A percentile compares a stretch with the other conserved stretches of the same genome.
phyloP scores from a whole-genome alignment of 2,797 vertebrate genomes.

The Crocidura indochinensis region DNA sequence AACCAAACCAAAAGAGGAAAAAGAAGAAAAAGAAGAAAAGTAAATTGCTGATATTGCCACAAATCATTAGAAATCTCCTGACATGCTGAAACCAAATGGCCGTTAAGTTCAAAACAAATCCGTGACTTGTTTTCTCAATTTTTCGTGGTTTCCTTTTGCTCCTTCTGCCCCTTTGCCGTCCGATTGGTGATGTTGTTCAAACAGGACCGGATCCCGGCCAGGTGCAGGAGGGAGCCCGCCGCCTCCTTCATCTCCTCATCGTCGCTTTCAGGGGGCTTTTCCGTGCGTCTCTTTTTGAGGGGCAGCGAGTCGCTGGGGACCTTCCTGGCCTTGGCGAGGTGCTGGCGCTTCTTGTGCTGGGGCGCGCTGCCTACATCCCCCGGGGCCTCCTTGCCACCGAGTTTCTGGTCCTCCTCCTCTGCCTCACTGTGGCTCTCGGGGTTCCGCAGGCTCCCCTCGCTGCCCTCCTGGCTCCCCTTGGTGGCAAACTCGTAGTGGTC shows the following conservation, averaged over 20 bases:
- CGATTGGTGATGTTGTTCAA: slow-evolving; percentile 99
- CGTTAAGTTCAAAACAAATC: slow-evolving; percentile 92
- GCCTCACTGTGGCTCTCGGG: slow-evolving; percentile 93
- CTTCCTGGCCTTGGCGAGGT: slow-evolving; percentile 94
- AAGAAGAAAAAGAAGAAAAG: slow-evolving; percentile 90
- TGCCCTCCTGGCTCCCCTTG: slow-evolving; percentile 94
- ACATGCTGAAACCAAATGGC: slow-evolving; percentile 97
- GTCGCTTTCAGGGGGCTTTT: slow-evolving; percentile 97
- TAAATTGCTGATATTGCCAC: slow-evolving; percentile 99
- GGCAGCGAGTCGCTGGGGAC: slow-evolving; percentile 96
- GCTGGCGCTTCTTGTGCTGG: slow-evolving; percentile 94
- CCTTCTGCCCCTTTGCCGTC: slow-evolving; percentile 98
- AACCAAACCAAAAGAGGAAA: slow-evolving; percentile 86
- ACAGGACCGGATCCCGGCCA: slow-evolving; percentile 97
- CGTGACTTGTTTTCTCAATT: slow-evolving; percentile 94
- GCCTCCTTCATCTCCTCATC: slow-evolving; percentile 99
- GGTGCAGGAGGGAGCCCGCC: slow-evolving; percentile 97
- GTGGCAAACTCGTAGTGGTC: slow-evolving; percentile 92
- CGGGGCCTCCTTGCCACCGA: slow-evolving; percentile 92
- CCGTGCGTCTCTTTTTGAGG: slow-evolving; percentile 98
- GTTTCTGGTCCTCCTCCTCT: slow-evolving; percentile 94
- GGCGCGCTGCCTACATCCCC: slow-evolving; percentile 92
- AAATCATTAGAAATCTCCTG: slow-evolving; percentile 99
- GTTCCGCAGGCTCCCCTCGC: slow-evolving; percentile 93
- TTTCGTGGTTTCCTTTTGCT: slow-evolving; percentile 96